phyloP scores from a whole-genome alignment of 2,113 vertebrate species.

The Buteo buteo region DNA sequence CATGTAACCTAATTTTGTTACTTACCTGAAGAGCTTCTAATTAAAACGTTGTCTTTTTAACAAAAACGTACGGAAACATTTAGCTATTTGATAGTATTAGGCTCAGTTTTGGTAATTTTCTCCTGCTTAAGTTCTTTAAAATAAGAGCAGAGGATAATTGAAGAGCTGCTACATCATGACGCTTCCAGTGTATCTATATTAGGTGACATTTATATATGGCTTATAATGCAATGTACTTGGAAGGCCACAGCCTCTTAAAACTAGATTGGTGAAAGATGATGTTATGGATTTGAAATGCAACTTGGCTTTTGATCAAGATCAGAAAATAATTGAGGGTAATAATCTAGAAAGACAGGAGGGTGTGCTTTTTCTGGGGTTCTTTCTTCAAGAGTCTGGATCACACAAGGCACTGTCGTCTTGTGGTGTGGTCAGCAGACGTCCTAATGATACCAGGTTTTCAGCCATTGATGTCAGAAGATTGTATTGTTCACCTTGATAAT shows the following conservation, averaged over 20 bases:
- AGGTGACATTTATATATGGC: not conserved
- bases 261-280: not conserved
- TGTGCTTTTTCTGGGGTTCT: not conserved
- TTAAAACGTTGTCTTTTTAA: not conserved
- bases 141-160: not conserved
- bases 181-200: not conserved
- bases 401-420: not conserved
- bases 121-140: not conserved
- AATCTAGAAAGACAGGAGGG: not conserved
- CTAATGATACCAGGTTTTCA: not conserved
- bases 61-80: not conserved
- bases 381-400: not conserved
- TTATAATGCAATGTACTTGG: not conserved
- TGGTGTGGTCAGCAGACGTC: not conserved
- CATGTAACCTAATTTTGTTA: not conserved
- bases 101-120: not conserved
- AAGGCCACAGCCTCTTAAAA: not conserved
- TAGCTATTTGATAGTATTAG: not conserved
- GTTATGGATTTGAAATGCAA: not conserved
- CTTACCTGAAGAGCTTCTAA: not conserved
- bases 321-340: not conserved
- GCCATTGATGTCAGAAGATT: not conserved
- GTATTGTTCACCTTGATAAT: not conserved
- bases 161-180: not conserved
- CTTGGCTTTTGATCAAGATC: not conserved